Evolutionary conservation across 2,888 invertebrate genomes (phyloP).

Genomic region (Tenthredo mesomela): DNA sequence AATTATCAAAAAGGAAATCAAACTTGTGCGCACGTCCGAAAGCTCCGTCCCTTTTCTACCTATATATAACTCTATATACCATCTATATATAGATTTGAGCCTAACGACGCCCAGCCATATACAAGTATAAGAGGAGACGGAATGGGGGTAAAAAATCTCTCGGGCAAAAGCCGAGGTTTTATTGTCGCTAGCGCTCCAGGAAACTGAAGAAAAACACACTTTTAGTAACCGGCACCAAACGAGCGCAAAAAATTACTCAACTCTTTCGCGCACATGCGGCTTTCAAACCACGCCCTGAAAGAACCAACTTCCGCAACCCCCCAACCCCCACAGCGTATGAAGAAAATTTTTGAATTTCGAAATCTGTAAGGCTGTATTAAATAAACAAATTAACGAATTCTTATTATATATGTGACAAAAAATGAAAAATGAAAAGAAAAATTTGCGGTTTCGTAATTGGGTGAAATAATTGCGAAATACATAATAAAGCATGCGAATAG

Average conservation of each 20-base stretch:
- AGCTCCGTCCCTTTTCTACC: slow-evolving; percentile 9
- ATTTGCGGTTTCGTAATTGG: neutral
- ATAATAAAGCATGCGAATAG: neutral
- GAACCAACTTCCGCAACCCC: neutral
- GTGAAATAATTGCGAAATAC: neutral
- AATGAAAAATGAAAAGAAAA: neutral
- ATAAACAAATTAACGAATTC: neutral
- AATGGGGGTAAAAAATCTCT: slow-evolving; percentile 31
- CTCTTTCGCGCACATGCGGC: slow-evolving; percentile 32
- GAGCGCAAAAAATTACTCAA: slow-evolving; percentile 41
- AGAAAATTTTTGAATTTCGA: neutral
- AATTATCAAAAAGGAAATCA: slow-evolving; percentile 49
- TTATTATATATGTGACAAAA: neutral
- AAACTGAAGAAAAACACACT: slow-evolving; percentile 39
- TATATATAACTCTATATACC: neutral
- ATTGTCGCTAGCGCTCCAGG: slow-evolving; percentile 27
- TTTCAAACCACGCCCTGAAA: slow-evolving; percentile 27
- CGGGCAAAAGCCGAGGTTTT: slow-evolving; percentile 29
- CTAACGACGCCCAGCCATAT: slow-evolving; percentile 28
- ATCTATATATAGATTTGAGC: neutral
- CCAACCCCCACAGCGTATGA: neutral
- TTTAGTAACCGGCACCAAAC: slow-evolving; percentile 32
- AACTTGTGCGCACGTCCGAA: slow-evolving; percentile 5
- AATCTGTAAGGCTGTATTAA: neutral
- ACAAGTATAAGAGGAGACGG: slow-evolving; percentile 7